Conservation (phyloP, 2,888 invertebrate species). For the Thymelicus acteon region DNA sequence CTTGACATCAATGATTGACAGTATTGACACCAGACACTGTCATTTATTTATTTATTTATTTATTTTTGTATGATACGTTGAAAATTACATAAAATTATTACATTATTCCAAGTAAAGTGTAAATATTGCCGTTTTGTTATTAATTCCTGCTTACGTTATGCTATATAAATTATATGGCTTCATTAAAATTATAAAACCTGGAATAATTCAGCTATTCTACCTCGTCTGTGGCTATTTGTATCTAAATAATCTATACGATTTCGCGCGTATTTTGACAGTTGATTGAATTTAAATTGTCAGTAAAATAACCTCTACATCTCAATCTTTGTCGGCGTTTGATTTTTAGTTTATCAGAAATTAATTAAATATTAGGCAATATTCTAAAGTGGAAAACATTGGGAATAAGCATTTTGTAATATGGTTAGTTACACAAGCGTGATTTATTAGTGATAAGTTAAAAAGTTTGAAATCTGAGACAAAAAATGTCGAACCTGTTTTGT, state of each 20-base stretch:
- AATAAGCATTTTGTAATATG: neutral
- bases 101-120: too few species aligned
- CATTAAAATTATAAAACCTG: too few species aligned
- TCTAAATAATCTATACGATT: slow-evolving; percentile 7
- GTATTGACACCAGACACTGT: too few species aligned
- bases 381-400: neutral
- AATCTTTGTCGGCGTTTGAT: neutral
- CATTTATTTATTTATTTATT: too few species aligned
- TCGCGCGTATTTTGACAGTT: slow-evolving; percentile 21
- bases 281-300: neutral
- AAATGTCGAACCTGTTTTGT: neutral
- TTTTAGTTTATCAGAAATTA: neutral
- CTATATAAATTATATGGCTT: too few species aligned
- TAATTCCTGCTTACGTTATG: too few species aligned
- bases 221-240: too few species aligned
- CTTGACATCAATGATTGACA: too few species aligned
- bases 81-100: too few species aligned
- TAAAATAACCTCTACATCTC: slow-evolving; percentile 6
- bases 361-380: neutral
- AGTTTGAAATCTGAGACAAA: slow-evolving; percentile 16
- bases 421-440: neutral
- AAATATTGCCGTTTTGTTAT: too few species aligned
- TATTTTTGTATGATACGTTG: neutral
- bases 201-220: too few species aligned
- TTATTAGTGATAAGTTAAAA: neutral